A percentile compares a stretch with the other conserved stretches of the same genome.
phyloP scores from a whole-genome alignment of 2,888 invertebrate species.

The Microctonus brassicae region DNA sequence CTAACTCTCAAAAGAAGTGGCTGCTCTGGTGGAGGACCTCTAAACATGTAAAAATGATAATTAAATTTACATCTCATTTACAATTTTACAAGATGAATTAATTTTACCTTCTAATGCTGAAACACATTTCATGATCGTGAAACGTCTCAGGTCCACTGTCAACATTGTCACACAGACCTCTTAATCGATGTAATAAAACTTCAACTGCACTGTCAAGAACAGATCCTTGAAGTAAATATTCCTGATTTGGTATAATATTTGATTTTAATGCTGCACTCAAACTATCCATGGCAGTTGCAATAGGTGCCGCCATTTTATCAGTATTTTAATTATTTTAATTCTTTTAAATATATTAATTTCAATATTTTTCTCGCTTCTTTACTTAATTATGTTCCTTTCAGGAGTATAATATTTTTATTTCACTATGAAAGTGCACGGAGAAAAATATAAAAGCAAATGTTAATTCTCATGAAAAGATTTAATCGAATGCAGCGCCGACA shows the following conservation, averaged over 20 bases:
- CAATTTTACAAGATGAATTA: neutral
- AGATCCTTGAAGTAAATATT: constrained; percentile 93
- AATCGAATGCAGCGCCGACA: no score
- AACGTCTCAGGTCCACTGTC: constrained; percentile 92
- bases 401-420: no score
- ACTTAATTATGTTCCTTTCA: no score
- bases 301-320: constrained; percentile 68
- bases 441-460: no score
- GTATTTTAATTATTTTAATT: no score
- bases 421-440: no score
- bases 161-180: constrained; percentile 94
- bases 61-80: neutral
- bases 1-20: constrained; percentile 85
- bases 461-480: no score
- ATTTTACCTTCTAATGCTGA: constrained; percentile 76
- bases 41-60: constrained; percentile 26
- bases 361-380: no score
- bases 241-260: constrained; percentile 92
- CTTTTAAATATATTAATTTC: no score
- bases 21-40: constrained; percentile 63
- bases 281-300: constrained; percentile 81
- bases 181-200: constrained; percentile 85
- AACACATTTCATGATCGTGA: constrained; percentile 93
- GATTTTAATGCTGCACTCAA: constrained; percentile 84
- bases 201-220: constrained; percentile 93